Percentiles rank a stretch among this genome's conserved stretches.
These are phyloP conservation scores for Oedothorax gibbosus DNA, from an alignment of 1,140 invertebrate species.

Conservation along the genomic window DNA sequence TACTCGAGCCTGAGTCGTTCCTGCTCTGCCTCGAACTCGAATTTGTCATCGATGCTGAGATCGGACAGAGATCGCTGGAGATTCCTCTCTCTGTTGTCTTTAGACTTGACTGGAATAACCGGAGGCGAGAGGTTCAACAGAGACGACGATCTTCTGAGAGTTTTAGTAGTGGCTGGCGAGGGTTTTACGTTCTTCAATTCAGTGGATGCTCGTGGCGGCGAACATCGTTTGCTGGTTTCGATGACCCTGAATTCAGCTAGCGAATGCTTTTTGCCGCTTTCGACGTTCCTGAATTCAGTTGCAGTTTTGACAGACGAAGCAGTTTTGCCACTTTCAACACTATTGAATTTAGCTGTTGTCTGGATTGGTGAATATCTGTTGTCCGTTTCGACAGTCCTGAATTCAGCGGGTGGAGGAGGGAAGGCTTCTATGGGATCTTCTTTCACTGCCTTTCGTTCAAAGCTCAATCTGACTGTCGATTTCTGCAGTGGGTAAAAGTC, in stretches of 20 bases:
- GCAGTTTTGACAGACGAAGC: not conserved
- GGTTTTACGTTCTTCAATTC: not conserved
- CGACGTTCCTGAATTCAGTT: slow-evolving; percentile 21
- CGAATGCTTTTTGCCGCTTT: not conserved
- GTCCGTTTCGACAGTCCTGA: slow-evolving; percentile 29
- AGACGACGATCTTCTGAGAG: slow-evolving; percentile 35
- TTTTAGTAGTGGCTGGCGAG: not conserved
- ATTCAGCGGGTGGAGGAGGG: slow-evolving; percentile 8
- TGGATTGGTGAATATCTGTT: too few species aligned
- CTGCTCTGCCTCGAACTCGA: slow-evolving; percentile 51
- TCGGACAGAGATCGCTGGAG: slow-evolving; percentile 47
- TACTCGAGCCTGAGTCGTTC: slow-evolving; percentile 51
- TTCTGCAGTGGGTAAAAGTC: slow-evolving; percentile 4
- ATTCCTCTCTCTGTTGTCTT: slow-evolving; percentile 5
- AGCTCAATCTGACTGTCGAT: slow-evolving; percentile 3
- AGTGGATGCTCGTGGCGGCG: not conserved
- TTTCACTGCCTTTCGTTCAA: not conserved
- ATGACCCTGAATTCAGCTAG: slow-evolving; percentile 21
- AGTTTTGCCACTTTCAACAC: too few species aligned
- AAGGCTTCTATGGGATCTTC: not conserved
- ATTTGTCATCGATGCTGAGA: slow-evolving; percentile 7
- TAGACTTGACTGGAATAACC: not conserved
- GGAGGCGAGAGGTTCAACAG: slow-evolving; percentile 22
- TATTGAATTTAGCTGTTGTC: too few species aligned
- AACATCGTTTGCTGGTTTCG: not conserved